A percentile compares a stretch with the other conserved stretches of the same genome.
phyloP scores from a whole-genome alignment of 92 coral and sea anemone species.

The Zoanthus solanderi region DNA sequence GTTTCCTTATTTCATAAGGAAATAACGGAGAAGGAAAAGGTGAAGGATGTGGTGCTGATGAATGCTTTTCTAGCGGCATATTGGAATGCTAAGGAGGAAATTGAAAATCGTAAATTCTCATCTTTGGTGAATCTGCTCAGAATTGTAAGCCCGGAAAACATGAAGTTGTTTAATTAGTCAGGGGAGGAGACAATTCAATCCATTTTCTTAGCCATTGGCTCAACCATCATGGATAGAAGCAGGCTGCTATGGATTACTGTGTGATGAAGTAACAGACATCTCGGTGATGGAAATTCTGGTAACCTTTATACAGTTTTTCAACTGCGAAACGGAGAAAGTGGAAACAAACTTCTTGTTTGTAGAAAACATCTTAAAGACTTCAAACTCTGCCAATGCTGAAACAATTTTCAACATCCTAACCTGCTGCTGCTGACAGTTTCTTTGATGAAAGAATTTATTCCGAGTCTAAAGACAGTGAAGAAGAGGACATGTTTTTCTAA shows the following conservation, averaged over 20 bases:
- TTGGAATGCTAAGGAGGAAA: constrained; percentile 62
- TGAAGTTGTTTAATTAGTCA: constrained; percentile 53
- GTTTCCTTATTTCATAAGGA: constrained; percentile 61
- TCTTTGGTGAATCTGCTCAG: constrained; percentile 54
- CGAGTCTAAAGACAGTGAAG: no score
- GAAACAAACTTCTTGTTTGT: constrained; percentile 72
- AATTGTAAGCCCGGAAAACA: constrained; percentile 63
- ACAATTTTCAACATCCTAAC: constrained; percentile 59
- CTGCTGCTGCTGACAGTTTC: constrained; percentile 52
- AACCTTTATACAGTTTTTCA: constrained; percentile 63
- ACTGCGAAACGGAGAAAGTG: constrained; percentile 54
- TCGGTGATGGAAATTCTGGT: constrained; percentile 57
- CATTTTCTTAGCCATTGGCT: constrained; percentile 57
- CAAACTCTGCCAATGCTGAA: constrained; percentile 63
- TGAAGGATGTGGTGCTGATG: constrained; percentile 36
- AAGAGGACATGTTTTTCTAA: no score
- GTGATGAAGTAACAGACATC: constrained; percentile 57
- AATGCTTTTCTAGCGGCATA: constrained; percentile 62
- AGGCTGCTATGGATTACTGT: constrained; percentile 59
- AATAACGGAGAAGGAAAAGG: constrained; percentile 59
- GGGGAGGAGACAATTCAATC: constrained; percentile 57
- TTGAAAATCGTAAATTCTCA: constrained; percentile 48
- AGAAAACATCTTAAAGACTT: constrained; percentile 50
- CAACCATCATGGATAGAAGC: constrained; percentile 57
- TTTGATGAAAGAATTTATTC: no score